Evolutionary conservation across 2,888 invertebrate species (phyloP), one percentile per base, ranked within the genome.

Genomic region (Phaonia tiefii): DNA sequence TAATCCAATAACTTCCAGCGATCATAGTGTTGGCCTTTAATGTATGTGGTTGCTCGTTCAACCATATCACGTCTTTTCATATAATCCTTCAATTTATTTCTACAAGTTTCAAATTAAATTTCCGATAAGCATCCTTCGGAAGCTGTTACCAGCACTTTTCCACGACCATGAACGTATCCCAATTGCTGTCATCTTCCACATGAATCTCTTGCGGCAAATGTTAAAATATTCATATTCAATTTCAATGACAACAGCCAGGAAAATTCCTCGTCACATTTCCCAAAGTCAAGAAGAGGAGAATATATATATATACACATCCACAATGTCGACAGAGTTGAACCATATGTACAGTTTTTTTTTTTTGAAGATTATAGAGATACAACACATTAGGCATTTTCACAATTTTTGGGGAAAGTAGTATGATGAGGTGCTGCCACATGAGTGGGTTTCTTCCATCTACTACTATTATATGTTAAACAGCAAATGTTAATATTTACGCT

Each of bases 401-500:
- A 3, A 22, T 54, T 54, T 54, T 10, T 54, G 20, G 20, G 49
- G 49, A 8, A 31, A 3, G 4, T 5, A 31, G 31, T 3, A 8
- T 5, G 31, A 31, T 5, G 31, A 8, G 3, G 31, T 5, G 8
- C 3, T 5, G 31, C 31, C 3, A 31, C 31, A 5, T 3, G 4
- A 31, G 8, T 31, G 31, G 31, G 31, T 31, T 31, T 31, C 4
- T 31, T 3, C 31, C 31, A 31, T 3, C n/a, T n/a, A n/a, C n/a
- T n/a, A 8, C 4, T 31, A 31, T 31, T 20, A 63, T 63, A 63
- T 63, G 63, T 63, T 63, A 20, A 63, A 60, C 39, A 7, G 20
- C 39, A 63, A 42, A 63, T 63, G 63, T 22, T 42, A 39, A 39
- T 60, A 60, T 63, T 63, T 42, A 63, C 63, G 63, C 63, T 63